phyloP scores from a whole-genome alignment of 2,113 vertebrate species.

The Eulacestoma nigropectus region DNA sequence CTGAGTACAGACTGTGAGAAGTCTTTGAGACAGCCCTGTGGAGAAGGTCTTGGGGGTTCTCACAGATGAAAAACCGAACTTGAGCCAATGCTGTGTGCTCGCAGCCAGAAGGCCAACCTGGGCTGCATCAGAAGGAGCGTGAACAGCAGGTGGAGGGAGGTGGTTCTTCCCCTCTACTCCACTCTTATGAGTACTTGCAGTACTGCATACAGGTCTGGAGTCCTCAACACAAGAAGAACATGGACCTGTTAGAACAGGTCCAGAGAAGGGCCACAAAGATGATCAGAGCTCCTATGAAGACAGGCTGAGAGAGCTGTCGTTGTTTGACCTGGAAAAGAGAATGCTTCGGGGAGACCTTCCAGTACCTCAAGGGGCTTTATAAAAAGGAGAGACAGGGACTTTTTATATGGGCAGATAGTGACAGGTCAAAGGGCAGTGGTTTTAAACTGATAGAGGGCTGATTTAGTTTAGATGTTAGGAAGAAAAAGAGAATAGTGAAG shows the following conservation, averaged over 20 bases:
- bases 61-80: no score
- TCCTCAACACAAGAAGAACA: neutral
- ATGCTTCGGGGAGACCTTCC: accelerated
- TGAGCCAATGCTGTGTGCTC: neutral
- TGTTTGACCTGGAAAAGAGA: neutral
- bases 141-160: neutral
- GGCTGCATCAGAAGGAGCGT: neutral
- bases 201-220: neutral
- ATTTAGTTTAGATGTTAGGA: neutral
- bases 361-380: neutral
- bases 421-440: neutral
- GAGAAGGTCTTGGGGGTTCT: neutral
- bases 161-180: neutral
- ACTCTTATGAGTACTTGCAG: neutral
- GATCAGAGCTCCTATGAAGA: neutral
- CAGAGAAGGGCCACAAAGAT: neutral
- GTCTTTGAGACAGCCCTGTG: no score
- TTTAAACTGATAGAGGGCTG: neutral
- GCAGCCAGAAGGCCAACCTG: neutral
- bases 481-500: neutral
- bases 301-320: neutral
- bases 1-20: neutral
- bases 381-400: neutral
- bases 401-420: neutral
- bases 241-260: neutral